These are phyloP conservation scores for Xestia sexstrigata DNA, from an alignment of 2,888 invertebrate species.

Conservation along the genomic window DNA sequence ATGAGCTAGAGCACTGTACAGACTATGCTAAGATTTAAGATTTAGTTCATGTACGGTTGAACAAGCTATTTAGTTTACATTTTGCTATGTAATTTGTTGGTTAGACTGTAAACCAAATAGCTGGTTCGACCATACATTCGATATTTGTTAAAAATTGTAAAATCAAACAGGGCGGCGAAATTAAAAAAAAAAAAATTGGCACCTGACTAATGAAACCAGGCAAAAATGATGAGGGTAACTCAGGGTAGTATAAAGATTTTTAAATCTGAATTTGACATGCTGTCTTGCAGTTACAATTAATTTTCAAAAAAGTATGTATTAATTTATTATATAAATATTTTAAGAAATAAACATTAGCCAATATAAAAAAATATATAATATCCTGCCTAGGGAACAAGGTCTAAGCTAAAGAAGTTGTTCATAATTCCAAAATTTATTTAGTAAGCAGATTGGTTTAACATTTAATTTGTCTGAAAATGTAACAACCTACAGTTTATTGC, in stretches of 20 bases:
- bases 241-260: conserved; percentile 24
- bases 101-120: too few species aligned
- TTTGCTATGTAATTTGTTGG: too few species aligned
- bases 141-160: too few species aligned
- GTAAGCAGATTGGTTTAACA: neutral
- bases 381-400: neutral
- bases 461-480: conserved; percentile 26
- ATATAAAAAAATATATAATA: neutral
- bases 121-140: too few species aligned
- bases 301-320: neutral
- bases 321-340: neutral
- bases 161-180: too few species aligned
- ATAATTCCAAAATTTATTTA: neutral
- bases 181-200: conserved; percentile 24
- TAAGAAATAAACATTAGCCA: neutral
- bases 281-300: neutral
- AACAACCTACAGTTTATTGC: conserved; percentile 54
- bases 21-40: too few species aligned
- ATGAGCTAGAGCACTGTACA: too few species aligned
- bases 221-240: neutral
- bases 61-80: too few species aligned
- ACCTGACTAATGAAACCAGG: conserved; percentile 30
- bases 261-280: neutral
- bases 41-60: too few species aligned
- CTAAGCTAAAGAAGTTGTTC: neutral